These are phyloP conservation scores for Drosophila helvetica DNA, from an alignment of 2,888 invertebrate species.

Conservation along the genomic window DNA sequence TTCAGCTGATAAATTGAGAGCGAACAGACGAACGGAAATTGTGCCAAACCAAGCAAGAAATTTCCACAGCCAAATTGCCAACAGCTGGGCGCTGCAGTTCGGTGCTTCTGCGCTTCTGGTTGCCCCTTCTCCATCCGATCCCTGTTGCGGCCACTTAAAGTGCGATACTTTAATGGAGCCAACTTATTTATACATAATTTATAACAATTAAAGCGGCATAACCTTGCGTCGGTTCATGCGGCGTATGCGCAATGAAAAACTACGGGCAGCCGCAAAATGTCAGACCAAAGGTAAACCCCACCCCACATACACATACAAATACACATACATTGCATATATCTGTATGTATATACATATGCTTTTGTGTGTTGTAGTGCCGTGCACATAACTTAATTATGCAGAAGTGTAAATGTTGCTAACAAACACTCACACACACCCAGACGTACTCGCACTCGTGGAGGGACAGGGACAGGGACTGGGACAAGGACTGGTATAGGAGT, in stretches of 20 bases:
- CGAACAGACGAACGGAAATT: slow-evolving; percentile 69
- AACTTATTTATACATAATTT: slow-evolving; percentile 57
- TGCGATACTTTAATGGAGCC: slow-evolving; percentile 45
- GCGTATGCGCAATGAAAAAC: slow-evolving; percentile 64
- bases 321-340: background rate
- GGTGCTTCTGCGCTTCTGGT: slow-evolving; percentile 1
- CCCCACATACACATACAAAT: slow-evolving; percentile 1
- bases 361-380: slow-evolving; percentile 44
- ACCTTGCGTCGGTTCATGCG: slow-evolving; percentile 45
- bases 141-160: slow-evolving; percentile 23
- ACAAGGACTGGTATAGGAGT: no score
- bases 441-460: slow-evolving; percentile 2
- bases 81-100: slow-evolving; percentile 41
- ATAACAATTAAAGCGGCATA: slow-evolving; percentile 65
- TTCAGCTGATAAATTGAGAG: slow-evolving; percentile 63
- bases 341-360: slow-evolving; percentile 26
- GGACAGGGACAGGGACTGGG: slow-evolving; percentile 33
- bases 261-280: slow-evolving; percentile 48
- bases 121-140: background rate
- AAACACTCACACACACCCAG: slow-evolving; percentile 23
- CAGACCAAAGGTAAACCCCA: slow-evolving; percentile 39
- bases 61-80: slow-evolving; percentile 62
- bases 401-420: slow-evolving; percentile 69
- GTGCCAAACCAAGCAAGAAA: slow-evolving; percentile 70
- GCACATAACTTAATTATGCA: slow-evolving; percentile 77